A percentile compares a stretch with the other conserved stretches of the same genome.
phyloP scores from a whole-genome alignment of 2,888 invertebrate species.

The Cheilosia urbana region DNA sequence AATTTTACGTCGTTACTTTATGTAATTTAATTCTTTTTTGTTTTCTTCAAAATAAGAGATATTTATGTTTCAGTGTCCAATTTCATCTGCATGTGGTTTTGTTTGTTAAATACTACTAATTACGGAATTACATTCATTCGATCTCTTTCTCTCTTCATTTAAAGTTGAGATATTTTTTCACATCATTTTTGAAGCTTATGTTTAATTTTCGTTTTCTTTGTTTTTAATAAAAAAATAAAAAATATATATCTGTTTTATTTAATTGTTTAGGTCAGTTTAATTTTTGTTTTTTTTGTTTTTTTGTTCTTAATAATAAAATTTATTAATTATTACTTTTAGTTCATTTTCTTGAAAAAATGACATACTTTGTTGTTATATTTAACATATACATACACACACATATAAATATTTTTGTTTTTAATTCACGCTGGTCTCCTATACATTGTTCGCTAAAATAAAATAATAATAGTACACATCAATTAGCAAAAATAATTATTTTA shows the following conservation, averaged over 20 bases:
- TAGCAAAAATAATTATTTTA: constrained; percentile 51
- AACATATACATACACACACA: constrained; percentile 59
- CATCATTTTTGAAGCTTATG: constrained; percentile 61
- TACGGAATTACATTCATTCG: constrained; percentile 69
- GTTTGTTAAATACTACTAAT: constrained; percentile 50
- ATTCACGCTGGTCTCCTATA: constrained; percentile 57
- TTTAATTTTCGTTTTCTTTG: constrained; percentile 62
- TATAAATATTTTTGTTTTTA: constrained; percentile 24
- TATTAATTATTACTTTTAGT: constrained; percentile 45
- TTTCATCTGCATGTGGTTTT: constrained; percentile 28
- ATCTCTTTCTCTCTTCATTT: constrained; percentile 49
- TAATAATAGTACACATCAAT: constrained; percentile 47
- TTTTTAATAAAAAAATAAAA: constrained; percentile 74
- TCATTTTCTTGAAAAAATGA: constrained; percentile 41
- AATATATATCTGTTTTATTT: constrained; percentile 71
- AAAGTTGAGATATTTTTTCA: constrained; percentile 59
- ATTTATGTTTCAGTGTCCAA: constrained; percentile 40
- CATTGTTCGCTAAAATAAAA: constrained; percentile 61
- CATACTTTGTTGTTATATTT: constrained; percentile 33
- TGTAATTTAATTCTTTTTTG: constrained; percentile 14
- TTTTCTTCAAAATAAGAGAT: constrained; percentile 41
- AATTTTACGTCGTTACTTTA: constrained; percentile 51
- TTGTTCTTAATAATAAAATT: constrained; percentile 58
- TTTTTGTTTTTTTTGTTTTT: constrained; percentile 17
- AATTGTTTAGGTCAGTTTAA: constrained; percentile 69